Conservation (phyloP, 2,888 invertebrate species). For the Harmothoe impar region DNA sequence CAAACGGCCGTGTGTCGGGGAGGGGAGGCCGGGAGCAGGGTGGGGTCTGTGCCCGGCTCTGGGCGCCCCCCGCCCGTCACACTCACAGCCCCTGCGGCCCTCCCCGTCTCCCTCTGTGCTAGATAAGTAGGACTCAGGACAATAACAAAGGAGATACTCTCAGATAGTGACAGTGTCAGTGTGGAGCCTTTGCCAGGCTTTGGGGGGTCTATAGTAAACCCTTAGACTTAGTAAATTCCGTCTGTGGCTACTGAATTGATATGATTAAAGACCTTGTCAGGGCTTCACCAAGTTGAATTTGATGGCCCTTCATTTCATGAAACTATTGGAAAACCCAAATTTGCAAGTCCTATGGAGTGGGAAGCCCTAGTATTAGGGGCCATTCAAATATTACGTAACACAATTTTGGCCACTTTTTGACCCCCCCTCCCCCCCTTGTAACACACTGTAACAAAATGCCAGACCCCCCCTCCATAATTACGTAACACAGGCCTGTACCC, state of each 20-base stretch:
- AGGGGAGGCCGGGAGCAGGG: not conserved
- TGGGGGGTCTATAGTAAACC: not conserved
- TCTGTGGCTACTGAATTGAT: not conserved
- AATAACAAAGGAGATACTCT: not conserved
- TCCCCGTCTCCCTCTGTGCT: not conserved
- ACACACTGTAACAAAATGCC: too few species aligned
- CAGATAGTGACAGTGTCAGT: not conserved
- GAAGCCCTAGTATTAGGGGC: too few species aligned
- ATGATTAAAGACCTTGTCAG: too few species aligned
- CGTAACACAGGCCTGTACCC: too few species aligned
- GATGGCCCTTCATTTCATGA: too few species aligned
- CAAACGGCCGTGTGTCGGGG: not conserved
- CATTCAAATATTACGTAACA: too few species aligned
- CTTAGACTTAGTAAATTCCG: not conserved
- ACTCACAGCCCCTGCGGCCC: not conserved
- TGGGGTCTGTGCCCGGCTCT: not conserved
- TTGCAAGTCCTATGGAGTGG: too few species aligned
- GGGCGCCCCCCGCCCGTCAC: conserved; percentile 22
- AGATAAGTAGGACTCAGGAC: not conserved
- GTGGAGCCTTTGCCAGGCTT: not conserved
- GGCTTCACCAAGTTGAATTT: too few species aligned
- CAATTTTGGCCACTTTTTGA: too few species aligned
- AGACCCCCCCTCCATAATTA: too few species aligned
- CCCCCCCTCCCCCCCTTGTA: too few species aligned
- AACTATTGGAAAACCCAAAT: too few species aligned